Evolutionary conservation across 2,797 vertebrate species (phyloP), one percentile per base, ranked within the genome.

Genomic region (Micromesistius poutassou): DNA sequence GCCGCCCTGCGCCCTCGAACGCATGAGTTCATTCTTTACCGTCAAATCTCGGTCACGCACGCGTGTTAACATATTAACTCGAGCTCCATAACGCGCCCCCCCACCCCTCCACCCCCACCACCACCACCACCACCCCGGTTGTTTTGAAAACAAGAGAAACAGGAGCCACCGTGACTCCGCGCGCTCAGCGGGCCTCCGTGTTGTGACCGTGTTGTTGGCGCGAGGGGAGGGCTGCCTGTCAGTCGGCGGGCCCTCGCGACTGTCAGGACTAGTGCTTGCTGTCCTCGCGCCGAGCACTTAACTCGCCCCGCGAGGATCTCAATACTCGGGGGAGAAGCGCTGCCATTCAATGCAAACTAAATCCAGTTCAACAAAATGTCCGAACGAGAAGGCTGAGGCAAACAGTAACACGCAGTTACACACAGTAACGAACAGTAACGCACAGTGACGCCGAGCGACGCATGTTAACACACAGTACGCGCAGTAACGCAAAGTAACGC

Each of bases 71-170:
- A 12, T 28, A 9, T 76, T 36, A 83, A 66, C 78, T 68, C 28
- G 75, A 22, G 19, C 75, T 81, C 78, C 77, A 79, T 80, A 40
- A 80, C 70, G 82, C n/a, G n/a, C n/a, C n/a, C 78, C 80, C 46
- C 82, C 33, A 35, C n/a, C n/a, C n/a, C n/a, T n/a, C n/a, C n/a
- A n/a, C n/a, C n/a, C n/a, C n/a, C n/a, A n/a, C n/a, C n/a, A n/a
- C n/a, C n/a, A n/a, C n/a, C n/a, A n/a, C n/a, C n/a, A n/a, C n/a
- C n/a, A n/a, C n/a, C n/a, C n/a, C n/a, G 80, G 79, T 73, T 91
- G 87, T 89, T 91, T 87, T 90, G 88, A 84, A 90, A 89, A 89
- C 84, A 87, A 87, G 82, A 80, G 88, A 86, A 90, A 91, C 84
- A 71, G 82, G 88, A 91, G 80, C 85, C 83, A 77, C 81, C 84